Conservation (phyloP, 2,797 vertebrate genomes). For the Periparus ater region DNA sequence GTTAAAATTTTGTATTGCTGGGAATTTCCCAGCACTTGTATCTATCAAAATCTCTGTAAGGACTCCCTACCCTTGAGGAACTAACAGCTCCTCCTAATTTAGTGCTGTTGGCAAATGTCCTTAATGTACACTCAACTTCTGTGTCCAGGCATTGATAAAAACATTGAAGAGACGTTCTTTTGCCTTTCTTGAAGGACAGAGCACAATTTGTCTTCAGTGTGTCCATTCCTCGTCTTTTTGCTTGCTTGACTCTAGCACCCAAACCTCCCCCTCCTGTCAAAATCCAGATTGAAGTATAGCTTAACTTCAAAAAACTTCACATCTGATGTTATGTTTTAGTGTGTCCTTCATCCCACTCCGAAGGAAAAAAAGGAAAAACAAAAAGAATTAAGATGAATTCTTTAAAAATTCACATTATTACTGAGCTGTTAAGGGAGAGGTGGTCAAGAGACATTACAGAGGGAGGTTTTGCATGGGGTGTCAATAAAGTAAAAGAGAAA, state of each 20-base stretch:
- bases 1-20: background rate
- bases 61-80: background rate
- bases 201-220: background rate
- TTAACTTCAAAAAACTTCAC: background rate
- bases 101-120: background rate
- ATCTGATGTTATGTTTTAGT: background rate
- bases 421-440: background rate
- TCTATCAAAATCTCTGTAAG: background rate
- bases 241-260: background rate
- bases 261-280: background rate
- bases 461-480: background rate
- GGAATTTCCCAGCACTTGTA: background rate
- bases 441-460: background rate
- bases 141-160: background rate
- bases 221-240: background rate
- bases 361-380: background rate
- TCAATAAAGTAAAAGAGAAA: background rate
- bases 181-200: background rate
- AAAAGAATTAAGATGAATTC: background rate
- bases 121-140: background rate
- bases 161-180: background rate
- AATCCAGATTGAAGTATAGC: background rate
- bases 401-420: background rate
- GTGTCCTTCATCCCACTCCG: background rate
- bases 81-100: background rate